Conservation (phyloP, 2,888 invertebrate genomes). For the Diadegma fenestrale region DNA sequence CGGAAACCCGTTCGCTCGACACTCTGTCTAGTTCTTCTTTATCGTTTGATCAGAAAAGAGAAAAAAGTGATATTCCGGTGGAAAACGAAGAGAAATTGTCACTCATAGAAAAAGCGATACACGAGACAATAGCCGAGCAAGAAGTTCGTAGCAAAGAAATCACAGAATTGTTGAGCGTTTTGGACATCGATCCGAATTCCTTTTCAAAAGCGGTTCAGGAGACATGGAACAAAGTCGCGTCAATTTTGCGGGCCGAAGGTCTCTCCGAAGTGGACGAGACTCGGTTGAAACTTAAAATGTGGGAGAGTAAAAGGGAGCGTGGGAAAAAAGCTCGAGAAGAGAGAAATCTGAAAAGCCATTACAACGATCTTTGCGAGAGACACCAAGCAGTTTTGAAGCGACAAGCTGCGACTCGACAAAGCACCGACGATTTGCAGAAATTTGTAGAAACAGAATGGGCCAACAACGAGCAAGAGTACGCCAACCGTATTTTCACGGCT, state of each 20-base stretch:
- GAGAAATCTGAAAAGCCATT: slow-evolving; percentile 72
- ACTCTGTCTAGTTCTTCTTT: slow-evolving; percentile 19
- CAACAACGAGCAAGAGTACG: slow-evolving; percentile 71
- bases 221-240: slow-evolving; percentile 73
- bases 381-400: slow-evolving; percentile 74
- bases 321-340: slow-evolving; percentile 74
- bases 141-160: slow-evolving; percentile 74
- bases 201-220: slow-evolving; percentile 76
- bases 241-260: slow-evolving; percentile 76
- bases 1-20: slow-evolving; percentile 14
- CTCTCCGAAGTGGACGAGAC: slow-evolving; percentile 75
- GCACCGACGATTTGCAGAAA: slow-evolving; percentile 70
- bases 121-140: slow-evolving; percentile 78
- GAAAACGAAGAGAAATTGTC: slow-evolving; percentile 64
- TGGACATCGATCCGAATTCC: slow-evolving; percentile 76
- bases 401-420: slow-evolving; percentile 69
- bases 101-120: slow-evolving; percentile 73
- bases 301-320: slow-evolving; percentile 73
- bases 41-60: slow-evolving; percentile 24
- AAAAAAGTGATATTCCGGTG: background rate
- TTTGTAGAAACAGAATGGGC: slow-evolving; percentile 65
- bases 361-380: slow-evolving; percentile 74
- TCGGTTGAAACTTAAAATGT: slow-evolving; percentile 71
- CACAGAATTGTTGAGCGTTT: slow-evolving; percentile 69
- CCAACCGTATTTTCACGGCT: slow-evolving; percentile 72